These are phyloP conservation scores for Hirtodrosophila cameraria DNA, from an alignment of 2,888 invertebrate species.

Conservation along the genomic window DNA sequence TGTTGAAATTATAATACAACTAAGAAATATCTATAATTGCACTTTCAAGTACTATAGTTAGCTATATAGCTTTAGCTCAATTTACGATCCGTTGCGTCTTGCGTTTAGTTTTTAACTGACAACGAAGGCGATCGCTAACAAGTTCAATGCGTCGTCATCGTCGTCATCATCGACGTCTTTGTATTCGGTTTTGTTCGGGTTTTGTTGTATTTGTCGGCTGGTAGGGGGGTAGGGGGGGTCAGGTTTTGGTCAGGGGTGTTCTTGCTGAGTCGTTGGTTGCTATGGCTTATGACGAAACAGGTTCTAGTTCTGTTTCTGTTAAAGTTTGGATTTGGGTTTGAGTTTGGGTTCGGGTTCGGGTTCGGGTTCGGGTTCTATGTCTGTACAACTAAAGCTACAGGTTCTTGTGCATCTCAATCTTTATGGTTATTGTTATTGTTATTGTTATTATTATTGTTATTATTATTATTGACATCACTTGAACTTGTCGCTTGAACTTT, in stretches of 20 bases:
- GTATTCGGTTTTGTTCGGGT: constrained; percentile 3
- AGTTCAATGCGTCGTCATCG: constrained; percentile 57
- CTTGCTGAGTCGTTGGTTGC: constrained; percentile 2
- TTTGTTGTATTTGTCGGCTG: constrained; percentile 9
- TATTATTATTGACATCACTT: constrained; percentile 47
- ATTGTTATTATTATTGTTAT: constrained; percentile 1
- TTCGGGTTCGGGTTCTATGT: constrained; percentile 4
- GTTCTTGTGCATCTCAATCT: constrained; percentile 4
- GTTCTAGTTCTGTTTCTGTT: constrained; percentile 43
- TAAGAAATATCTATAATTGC: constrained; percentile 10
- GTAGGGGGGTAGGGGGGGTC: neutral
- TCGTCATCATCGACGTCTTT: neutral
- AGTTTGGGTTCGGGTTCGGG: constrained; percentile 7
- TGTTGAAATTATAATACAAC: constrained; percentile 9
- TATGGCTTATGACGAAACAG: constrained; percentile 38
- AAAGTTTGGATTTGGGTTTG: constrained; percentile 10
- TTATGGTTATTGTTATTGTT: constrained; percentile 6
- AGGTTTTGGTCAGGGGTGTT: neutral
- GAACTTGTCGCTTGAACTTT: constrained; percentile 73
- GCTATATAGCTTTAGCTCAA: constrained; percentile 7
- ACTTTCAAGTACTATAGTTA: neutral
- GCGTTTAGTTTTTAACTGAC: constrained; percentile 68
- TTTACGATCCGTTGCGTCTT: constrained; percentile 51
- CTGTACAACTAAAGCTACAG: constrained; percentile 2
- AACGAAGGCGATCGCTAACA: constrained; percentile 48